Conservation (phyloP, 1,140 invertebrate species). For the Drosophila teissieri region DNA sequence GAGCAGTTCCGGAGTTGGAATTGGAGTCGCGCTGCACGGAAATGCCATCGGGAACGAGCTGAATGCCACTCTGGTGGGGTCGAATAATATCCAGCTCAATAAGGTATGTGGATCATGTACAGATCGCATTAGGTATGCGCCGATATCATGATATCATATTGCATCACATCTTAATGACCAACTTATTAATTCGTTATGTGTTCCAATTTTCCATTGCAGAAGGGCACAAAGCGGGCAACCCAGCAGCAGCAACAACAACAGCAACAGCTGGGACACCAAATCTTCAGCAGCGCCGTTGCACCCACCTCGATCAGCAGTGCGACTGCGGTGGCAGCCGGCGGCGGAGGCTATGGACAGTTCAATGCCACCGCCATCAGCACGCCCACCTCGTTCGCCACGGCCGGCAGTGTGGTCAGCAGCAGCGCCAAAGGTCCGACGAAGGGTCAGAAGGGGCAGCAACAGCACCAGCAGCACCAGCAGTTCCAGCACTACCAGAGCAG, state of each 20-base stretch:
- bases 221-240: slow-evolving; percentile 76
- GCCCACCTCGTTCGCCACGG: slow-evolving; percentile 72
- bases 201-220: slow-evolving; percentile 51
- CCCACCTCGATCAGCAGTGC: slow-evolving; percentile 68
- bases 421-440: slow-evolving; percentile 83
- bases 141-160: neutral
- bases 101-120: slow-evolving; percentile 56
- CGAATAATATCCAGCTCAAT: slow-evolving; percentile 84
- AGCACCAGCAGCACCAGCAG: slow-evolving; percentile 64
- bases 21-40: slow-evolving; percentile 37
- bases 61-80: slow-evolving; percentile 84
- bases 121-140: neutral
- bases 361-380: slow-evolving; percentile 67
- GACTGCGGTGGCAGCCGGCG: slow-evolving; percentile 25
- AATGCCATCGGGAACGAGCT: slow-evolving; percentile 83
- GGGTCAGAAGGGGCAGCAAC: slow-evolving; percentile 69
- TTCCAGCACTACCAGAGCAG: slow-evolving; percentile 81
- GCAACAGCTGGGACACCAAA: slow-evolving; percentile 67
- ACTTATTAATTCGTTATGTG: too few relatives aligned
- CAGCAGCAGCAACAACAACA: slow-evolving; percentile 62
- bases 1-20: slow-evolving; percentile 35
- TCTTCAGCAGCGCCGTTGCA: slow-evolving; percentile 71
- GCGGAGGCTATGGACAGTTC: slow-evolving; percentile 41
- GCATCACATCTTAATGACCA: too few relatives aligned
- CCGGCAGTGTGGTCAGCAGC: slow-evolving; percentile 80